Percentiles rank a stretch among this genome's conserved stretches.
These are phyloP conservation scores for Sphenodon punctatus DNA, from an alignment of 2,797 vertebrate genomes.

Conservation along the genomic window DNA sequence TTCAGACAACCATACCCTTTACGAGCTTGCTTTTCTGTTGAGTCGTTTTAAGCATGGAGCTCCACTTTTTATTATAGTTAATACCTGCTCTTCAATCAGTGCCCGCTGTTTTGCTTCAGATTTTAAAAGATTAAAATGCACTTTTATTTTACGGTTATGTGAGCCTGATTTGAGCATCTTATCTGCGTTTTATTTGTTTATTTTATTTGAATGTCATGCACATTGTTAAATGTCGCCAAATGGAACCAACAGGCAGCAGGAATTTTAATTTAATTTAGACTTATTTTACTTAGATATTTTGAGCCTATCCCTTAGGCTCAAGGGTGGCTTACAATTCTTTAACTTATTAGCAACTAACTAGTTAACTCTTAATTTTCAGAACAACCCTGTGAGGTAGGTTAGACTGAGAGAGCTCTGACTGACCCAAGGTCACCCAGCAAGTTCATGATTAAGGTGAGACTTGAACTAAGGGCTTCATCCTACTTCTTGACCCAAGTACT, in stretches of 20 bases:
- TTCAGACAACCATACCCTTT: constrained; percentile 29
- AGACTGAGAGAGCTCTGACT: too few relatives aligned
- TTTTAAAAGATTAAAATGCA: not conserved
- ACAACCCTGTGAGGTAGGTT: too few relatives aligned
- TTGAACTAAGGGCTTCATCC: too few relatives aligned
- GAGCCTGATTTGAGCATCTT: not conserved
- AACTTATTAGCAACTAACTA: too few relatives aligned
- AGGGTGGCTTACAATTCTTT: too few relatives aligned
- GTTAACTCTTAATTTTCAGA: too few relatives aligned
- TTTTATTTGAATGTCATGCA: not conserved
- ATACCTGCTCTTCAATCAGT: constrained; percentile 40
- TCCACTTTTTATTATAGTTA: constrained; percentile 48
- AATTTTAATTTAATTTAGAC: too few relatives aligned
- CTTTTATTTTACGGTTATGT: constrained; percentile 20
- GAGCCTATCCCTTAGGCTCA: too few relatives aligned
- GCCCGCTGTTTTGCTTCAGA: constrained; percentile 34
- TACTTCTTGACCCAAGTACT: too few relatives aligned
- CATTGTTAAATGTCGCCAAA: not conserved
- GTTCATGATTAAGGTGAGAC: too few relatives aligned
- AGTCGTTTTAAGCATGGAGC: constrained; percentile 23
- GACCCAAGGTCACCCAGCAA: too few relatives aligned
- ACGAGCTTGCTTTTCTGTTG: constrained; percentile 1
- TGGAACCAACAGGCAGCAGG: rapidly evolving
- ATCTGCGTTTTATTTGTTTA: not conserved
- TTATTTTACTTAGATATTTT: too few relatives aligned